A percentile compares a stretch with the other conserved stretches of the same genome.
phyloP scores from a whole-genome alignment of 2,797 vertebrate species.

The Xenops minutus region DNA sequence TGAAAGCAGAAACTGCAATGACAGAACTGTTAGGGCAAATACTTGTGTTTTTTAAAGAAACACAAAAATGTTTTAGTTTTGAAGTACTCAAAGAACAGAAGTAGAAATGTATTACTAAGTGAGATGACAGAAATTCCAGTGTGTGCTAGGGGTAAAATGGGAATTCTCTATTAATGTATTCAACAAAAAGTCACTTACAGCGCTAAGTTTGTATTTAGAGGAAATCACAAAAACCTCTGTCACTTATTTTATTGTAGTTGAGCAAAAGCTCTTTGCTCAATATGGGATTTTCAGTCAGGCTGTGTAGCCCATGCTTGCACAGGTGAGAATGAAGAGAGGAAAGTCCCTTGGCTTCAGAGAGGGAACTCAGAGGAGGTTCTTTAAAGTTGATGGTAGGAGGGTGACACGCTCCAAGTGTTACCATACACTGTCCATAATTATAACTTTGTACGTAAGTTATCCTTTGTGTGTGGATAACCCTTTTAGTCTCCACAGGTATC shows the following conservation, averaged over 20 bases:
- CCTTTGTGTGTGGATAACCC: not conserved
- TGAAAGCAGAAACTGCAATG: not conserved
- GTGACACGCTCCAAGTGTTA: rapidly evolving
- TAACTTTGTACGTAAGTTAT: not conserved
- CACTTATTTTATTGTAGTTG: not conserved
- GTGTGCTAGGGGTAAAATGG: not conserved
- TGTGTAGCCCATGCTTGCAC: rapidly evolving
- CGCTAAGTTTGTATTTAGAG: not conserved
- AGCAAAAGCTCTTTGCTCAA: not conserved
- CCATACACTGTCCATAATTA: not conserved
- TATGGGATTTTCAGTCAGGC: not conserved
- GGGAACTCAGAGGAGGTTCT: not conserved
- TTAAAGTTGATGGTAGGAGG: not conserved
- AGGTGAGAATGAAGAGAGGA: not conserved
- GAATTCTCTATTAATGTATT: not conserved
- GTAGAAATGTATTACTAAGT: not conserved
- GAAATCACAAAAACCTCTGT: not conserved
- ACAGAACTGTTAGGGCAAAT: not conserved
- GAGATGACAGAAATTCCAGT: not conserved
- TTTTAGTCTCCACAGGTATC: not conserved
- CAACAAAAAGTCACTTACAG: not conserved
- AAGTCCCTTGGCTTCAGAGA: not conserved
- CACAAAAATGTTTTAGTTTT: not conserved
- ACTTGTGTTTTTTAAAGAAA: not conserved
- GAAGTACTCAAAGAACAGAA: not conserved